These are phyloP conservation scores for Tylochromis polylepis DNA, from an alignment of 2,113 vertebrate species.

Conservation along the genomic window DNA sequence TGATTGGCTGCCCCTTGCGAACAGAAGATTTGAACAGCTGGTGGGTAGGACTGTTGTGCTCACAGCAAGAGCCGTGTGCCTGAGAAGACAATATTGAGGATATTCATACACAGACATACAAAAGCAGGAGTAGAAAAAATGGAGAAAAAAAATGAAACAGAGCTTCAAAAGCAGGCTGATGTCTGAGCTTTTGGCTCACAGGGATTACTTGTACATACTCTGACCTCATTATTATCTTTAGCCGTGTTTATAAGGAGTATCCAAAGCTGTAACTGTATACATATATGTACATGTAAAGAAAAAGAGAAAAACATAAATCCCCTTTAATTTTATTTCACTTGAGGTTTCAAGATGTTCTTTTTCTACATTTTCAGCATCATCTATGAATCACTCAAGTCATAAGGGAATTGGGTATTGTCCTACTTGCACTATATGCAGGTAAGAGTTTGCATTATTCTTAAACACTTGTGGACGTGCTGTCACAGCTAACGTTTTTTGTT, in stretches of 20 bases:
- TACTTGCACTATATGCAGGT: neutral
- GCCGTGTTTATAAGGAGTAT: neutral
- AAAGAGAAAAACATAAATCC: neutral
- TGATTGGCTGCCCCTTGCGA: neutral
- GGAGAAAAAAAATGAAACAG: neutral
- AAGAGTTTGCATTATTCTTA: neutral
- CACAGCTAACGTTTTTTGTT: neutral
- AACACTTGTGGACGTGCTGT: neutral
- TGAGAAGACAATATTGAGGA: neutral
- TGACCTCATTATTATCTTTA: neutral
- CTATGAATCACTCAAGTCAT: neutral
- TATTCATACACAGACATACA: neutral
- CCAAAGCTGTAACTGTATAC: neutral
- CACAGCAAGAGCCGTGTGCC: neutral
- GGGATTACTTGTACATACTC: neutral
- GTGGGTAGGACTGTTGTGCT: neutral
- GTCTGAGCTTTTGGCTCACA: neutral
- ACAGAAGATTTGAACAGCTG: neutral
- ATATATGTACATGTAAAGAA: neutral
- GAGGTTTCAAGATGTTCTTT: neutral
- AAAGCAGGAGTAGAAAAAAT: neutral
- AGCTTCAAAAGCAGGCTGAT: neutral
- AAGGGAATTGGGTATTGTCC: neutral
- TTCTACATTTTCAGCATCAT: neutral
- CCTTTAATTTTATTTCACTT: neutral